Evolutionary conservation across 2,888 invertebrate species (phyloP).

Genomic region (Exocentrus adspersus): DNA sequence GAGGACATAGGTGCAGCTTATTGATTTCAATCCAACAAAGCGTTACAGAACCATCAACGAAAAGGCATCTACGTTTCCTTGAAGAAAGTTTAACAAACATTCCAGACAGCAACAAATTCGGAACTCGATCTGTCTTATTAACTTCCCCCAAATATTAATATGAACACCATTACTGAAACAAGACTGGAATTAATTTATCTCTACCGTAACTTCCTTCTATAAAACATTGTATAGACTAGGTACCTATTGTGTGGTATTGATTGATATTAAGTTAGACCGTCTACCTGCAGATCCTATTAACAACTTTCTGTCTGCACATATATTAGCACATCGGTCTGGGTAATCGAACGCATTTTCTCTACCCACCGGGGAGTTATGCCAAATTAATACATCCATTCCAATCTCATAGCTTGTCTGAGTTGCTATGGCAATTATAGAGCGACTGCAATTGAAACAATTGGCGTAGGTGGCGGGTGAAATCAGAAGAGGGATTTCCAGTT

Average conservation of each 20-base stretch:
- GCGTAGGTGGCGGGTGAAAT: neutral
- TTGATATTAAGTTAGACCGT: neutral
- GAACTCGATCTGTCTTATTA: too few relatives aligned
- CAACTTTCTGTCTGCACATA: conserved; percentile 6
- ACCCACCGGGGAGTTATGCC: conserved; percentile 1
- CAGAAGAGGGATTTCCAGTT: neutral
- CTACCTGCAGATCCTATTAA: conserved; percentile 11
- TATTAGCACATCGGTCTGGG: conserved; percentile 11
- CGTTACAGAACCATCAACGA: too few relatives aligned
- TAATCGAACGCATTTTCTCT: conserved; percentile 10
- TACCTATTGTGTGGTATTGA: conserved; percentile 10
- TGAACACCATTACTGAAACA: too few relatives aligned
- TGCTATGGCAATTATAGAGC: neutral
- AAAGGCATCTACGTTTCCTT: too few relatives aligned
- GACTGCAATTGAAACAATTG: neutral
- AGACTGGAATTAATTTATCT: too few relatives aligned
- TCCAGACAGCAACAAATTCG: too few relatives aligned
- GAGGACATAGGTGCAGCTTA: too few relatives aligned
- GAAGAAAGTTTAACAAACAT: too few relatives aligned
- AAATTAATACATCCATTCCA: conserved; percentile 10
- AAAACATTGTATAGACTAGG: neutral
- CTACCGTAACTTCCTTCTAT: too few relatives aligned
- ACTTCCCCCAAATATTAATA: too few relatives aligned
- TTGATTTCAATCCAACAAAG: too few relatives aligned
- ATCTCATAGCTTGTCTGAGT: neutral